Evolutionary conservation across 2,888 invertebrate species (phyloP).

Genomic region (Habrosyne pyritoides): DNA sequence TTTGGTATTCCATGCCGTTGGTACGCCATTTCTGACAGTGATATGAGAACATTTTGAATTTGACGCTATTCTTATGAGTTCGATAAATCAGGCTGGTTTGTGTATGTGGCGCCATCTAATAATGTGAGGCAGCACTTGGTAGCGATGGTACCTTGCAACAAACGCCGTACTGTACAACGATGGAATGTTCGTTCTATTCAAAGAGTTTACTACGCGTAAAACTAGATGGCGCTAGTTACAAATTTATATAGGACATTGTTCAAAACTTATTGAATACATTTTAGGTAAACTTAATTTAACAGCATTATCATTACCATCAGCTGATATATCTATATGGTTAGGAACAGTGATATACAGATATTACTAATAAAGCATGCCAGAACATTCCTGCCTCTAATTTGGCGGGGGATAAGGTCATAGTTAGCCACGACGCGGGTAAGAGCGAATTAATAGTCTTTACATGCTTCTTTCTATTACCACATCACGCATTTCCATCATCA

Average conservation of each 20-base stretch:
- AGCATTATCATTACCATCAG: background rate
- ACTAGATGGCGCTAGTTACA: background rate
- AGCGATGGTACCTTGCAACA: background rate
- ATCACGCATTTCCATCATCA: no score
- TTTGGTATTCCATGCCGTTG: conserved; percentile 30
- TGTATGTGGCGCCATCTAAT: conserved; percentile 30
- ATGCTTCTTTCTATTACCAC: no score
- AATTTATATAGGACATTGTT: no score
- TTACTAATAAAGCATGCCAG: background rate
- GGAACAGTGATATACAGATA: background rate
- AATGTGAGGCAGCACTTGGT: conserved; percentile 9
- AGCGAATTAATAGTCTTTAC: no score
- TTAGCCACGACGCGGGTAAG: no score
- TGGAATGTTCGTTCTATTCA: background rate
- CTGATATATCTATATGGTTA: background rate
- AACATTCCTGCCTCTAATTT: background rate
- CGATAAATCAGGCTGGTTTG: conserved; percentile 9
- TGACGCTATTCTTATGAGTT: conserved; percentile 24
- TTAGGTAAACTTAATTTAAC: background rate
- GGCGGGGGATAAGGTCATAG: no score
- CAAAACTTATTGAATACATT: no score
- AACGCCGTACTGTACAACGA: background rate
- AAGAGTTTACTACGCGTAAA: background rate
- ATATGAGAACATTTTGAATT: conserved; percentile 28
- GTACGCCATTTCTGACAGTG: conserved; percentile 51